Evolutionary conservation across 2,113 vertebrate genomes (phyloP).

Genomic region (Galemys pyrenaicus): DNA sequence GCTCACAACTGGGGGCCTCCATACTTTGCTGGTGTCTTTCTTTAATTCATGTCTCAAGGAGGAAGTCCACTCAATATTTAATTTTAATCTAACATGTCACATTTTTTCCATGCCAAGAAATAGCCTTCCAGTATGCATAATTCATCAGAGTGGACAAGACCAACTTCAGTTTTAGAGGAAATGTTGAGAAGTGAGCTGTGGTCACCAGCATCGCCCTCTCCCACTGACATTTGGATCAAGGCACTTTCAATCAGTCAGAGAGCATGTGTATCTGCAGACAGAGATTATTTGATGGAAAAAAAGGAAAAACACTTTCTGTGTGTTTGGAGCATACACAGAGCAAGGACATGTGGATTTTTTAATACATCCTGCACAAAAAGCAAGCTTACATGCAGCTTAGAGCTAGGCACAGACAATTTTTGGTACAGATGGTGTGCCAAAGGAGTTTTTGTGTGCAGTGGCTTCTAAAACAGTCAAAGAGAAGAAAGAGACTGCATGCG

Average conservation of each 20-base stretch:
- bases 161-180: background rate
- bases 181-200: rapidly evolving
- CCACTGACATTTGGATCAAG: background rate
- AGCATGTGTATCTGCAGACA: background rate
- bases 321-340: background rate
- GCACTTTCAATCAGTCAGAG: background rate
- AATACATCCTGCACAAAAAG: background rate
- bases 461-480: background rate
- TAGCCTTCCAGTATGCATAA: constrained; percentile 25
- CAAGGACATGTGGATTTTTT: background rate
- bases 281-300: background rate
- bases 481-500: background rate
- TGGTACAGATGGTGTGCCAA: background rate
- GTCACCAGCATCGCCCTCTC: rapidly evolving
- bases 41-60: constrained; percentile 58
- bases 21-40: constrained; percentile 25
- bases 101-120: constrained; percentile 61
- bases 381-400: background rate
- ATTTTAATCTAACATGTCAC: constrained; percentile 62
- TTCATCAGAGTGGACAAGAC: constrained; percentile 45
- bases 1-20: background rate
- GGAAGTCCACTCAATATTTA: constrained; percentile 66
- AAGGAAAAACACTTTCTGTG: background rate
- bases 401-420: background rate
- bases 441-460: background rate